Percentiles rank a stretch among this genome's conserved stretches.
Conservation (phyloP, 2,888 invertebrate genomes). For the Eledone cirrhosa region DNA sequence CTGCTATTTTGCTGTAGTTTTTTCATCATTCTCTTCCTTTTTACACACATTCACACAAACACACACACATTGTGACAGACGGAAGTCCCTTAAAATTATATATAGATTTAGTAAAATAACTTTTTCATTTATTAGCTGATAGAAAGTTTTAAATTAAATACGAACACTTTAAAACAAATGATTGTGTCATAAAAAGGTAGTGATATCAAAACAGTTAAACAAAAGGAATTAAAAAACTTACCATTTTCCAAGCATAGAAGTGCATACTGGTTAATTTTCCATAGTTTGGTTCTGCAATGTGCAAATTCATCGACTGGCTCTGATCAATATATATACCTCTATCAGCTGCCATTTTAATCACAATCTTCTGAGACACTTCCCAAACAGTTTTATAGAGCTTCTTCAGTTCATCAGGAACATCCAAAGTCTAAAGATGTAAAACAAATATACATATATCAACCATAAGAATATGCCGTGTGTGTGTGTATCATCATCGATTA, state of each 20-base stretch:
- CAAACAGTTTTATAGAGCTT: conserved; percentile 94
- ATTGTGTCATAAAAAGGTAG: no score
- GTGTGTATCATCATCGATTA: no score
- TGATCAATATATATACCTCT: conserved; percentile 98
- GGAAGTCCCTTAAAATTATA: no score
- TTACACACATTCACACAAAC: no score
- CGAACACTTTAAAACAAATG: neutral
- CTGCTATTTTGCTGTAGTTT: no score
- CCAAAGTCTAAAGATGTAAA: conserved; percentile 72
- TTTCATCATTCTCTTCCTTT: no score
- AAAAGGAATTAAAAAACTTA: conserved; percentile 51
- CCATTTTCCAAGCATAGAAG: conserved; percentile 94
- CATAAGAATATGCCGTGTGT: no score
- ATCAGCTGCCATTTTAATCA: conserved; percentile 97
- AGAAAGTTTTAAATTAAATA: no score
- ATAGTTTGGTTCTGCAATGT: conserved; percentile 93
- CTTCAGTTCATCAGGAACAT: conserved; percentile 84
- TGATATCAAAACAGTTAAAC: no score
- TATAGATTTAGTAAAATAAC: no score
- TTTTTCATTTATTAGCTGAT: no score
- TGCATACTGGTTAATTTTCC: conserved; percentile 97
- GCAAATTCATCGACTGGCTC: conserved; percentile 96
- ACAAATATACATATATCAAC: conserved; percentile 20
- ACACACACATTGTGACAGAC: no score
- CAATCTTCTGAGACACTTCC: conserved; percentile 93